Base-by-base conservation (phyloP, 35 echinoderm and acorn worm genomes). In the Ophioderma brevispina region DNA sequence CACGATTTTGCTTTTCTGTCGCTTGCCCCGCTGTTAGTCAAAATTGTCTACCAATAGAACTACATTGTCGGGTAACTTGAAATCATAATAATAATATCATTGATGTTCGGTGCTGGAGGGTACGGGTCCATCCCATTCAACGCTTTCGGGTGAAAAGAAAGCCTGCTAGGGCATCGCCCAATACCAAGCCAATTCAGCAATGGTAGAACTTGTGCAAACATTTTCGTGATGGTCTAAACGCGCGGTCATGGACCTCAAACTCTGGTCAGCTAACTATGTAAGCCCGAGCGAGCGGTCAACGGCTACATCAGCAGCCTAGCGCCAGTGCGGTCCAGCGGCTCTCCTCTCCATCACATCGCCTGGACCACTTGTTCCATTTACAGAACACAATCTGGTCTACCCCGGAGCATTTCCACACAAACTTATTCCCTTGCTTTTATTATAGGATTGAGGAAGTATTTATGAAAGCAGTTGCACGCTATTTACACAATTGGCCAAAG, bases 401-500 rank as follows among this genome's bases (percentile, higher is more conserved):
- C 59, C 59, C n/a, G 23, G 10, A 70, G 59, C 59, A 70, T 70
- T 70, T 70, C 59, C 59, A 70, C 59, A 70, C 59, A 70, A 30
- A 25, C 59, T 70, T 30, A 70, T 70, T 70, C 59, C 59, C 5
- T 70, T 70, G 28, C 59, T 70, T 70, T 70, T 70, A 18, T 70
- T 70, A 70, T 4, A 25, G 59, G 59, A 70, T 70, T 2, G 59
- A 70, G 59, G 59, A 70, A 25, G 59, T 30, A 70, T 70, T 70
- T 70, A 70, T 70, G 59, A 70, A 70, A 70, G 59, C 59, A 70
- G 6, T 70, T 70, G 59, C 59, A 70, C 59, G 59, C 59, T 70
- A 70, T 70, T 70, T 70, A 70, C 59, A 70, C 59, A 70, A 70
- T 70, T 70, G 59, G 59, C 59, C 28, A 18, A 2, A 30, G 59